These are phyloP conservation scores for Drosophila ambigua DNA, from an alignment of 1,140 invertebrate species.

Conservation along the genomic window DNA sequence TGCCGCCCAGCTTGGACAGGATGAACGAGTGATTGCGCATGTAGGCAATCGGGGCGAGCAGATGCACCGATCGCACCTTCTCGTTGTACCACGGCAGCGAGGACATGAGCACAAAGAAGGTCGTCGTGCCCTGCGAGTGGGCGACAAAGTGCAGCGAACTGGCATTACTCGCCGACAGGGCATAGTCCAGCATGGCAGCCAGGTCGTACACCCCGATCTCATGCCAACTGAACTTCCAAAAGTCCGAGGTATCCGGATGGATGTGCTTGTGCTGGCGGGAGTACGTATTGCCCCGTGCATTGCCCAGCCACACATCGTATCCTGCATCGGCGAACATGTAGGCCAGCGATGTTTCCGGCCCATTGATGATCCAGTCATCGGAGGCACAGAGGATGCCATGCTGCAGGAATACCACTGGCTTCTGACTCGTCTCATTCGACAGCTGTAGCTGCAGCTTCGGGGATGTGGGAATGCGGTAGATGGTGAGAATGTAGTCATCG, in stretches of 20 bases:
- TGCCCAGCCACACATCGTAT: conserved; percentile 88
- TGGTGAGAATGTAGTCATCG: conserved; percentile 85
- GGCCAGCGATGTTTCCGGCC: conserved; percentile 86
- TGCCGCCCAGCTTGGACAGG: conserved; percentile 80
- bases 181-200: conserved; percentile 88
- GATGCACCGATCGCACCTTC: conserved; percentile 85
- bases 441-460: conserved; percentile 43
- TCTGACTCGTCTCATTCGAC: conserved; percentile 21
- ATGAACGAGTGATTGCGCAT: conserved; percentile 85
- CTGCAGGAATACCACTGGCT: conserved; percentile 87
- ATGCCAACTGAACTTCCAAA: conserved; percentile 87
- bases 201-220: conserved; percentile 89
- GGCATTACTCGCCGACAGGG: conserved; percentile 85
- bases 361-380: conserved; percentile 89
- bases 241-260: conserved; percentile 85
- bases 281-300: conserved; percentile 88
- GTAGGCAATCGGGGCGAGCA: conserved; percentile 87
- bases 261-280: conserved; percentile 86
- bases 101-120: conserved; percentile 85
- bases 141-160: conserved; percentile 87
- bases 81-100: conserved; percentile 86
- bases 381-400: conserved; percentile 91
- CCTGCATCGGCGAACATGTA: conserved; percentile 88
- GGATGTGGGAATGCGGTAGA: conserved; percentile 85
- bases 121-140: conserved; percentile 87